Base-by-base conservation (phyloP, 1,140 invertebrate genomes). In the Cydia amplana region DNA sequence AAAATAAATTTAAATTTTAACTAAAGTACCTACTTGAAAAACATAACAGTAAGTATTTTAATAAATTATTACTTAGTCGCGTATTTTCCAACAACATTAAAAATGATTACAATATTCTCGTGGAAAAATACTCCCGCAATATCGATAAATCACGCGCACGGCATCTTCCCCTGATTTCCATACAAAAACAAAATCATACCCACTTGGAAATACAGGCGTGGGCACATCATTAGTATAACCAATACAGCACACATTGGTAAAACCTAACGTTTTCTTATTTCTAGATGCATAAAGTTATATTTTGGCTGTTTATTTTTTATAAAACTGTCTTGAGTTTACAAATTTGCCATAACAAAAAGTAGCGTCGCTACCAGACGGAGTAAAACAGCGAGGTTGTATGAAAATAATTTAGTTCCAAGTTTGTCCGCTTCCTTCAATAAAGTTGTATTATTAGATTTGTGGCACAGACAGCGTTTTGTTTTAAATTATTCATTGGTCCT, bases 401-500 rank as follows among this genome's bases (percentile, higher is more conserved):
- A 18, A n/a, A 12, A n/a, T 10, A 2, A 18, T 16, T 36, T 70
- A 70, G 25, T 70, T 43, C 49, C 23, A 20, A 28, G 9, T 70
- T 70, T 70, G n/a, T 3, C 32, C 28, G 32, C n/a, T 36, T 6
- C 4, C 32, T 18, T 36, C 10, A 70, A 25, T 70, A 70, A n/a
- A 18, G 5, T 70, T 70, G 65, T 70, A 10, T 36, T 18, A 36
- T 70, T 2, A 36, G 16, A 70, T 36, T 40, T 70, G 28, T 40
- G 65, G 16, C 36, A 70, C 18, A 36, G 32, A 43, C 32, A 40
- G 43, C 20, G 72, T 73, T 72, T 65, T 49, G 72, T 77, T 72
- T 77, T 74, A 75, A 78, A 80, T 51, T 74, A 80, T 78, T 74
- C 74, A 76, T 75, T 49, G 55, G 73, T 72, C 60, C 74, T 75